These are phyloP conservation scores for Cyanoramphus novaezelandiae DNA, from an alignment of 2,113 vertebrate species.

Conservation along the genomic window DNA sequence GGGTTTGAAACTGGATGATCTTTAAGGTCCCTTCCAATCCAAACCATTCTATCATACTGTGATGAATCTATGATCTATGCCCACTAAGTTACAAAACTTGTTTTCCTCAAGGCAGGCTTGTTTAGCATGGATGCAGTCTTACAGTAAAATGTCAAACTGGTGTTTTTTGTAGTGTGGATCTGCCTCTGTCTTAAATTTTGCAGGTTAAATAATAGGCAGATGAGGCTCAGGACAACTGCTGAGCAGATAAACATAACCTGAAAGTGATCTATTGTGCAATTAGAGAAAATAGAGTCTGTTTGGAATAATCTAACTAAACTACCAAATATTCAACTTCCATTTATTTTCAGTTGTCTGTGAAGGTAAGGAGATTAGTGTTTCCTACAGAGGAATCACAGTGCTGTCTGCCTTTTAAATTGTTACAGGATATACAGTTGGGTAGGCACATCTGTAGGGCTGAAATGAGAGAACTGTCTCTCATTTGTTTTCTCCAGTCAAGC, in stretches of 20 bases:
- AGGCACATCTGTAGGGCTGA: background rate
- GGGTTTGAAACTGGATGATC: background rate
- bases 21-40: background rate
- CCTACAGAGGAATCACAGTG: background rate
- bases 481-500: conserved; percentile 48
- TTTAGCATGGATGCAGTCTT: background rate
- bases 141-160: background rate
- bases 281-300: conserved; percentile 9
- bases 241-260: background rate
- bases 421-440: background rate
- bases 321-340: background rate
- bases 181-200: background rate
- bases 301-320: background rate
- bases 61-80: background rate
- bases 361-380: conserved; percentile 21
- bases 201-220: background rate
- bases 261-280: conserved; percentile 9
- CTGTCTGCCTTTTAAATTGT: background rate
- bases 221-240: background rate
- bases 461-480: background rate
- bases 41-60: background rate
- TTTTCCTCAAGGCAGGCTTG: background rate
- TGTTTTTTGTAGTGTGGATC: background rate
- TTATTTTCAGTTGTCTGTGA: conserved; percentile 1
- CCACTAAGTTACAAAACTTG: background rate